Base-by-base conservation (phyloP, 1,140 invertebrate genomes). In the Bombus cullumanus region DNA sequence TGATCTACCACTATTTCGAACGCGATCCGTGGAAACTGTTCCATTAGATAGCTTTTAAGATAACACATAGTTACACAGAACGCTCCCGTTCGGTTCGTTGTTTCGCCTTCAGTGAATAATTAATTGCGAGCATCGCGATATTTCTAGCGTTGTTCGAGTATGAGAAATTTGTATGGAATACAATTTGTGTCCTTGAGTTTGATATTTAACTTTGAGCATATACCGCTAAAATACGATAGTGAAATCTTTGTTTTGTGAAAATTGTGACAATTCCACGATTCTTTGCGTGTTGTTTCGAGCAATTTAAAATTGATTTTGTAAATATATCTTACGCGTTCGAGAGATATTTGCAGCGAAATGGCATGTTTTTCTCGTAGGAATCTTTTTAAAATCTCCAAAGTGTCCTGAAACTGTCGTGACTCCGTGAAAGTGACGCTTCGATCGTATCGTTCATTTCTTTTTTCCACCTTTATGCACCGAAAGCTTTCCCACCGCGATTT, bases 1-100 rank as follows among this genome's bases (percentile, higher is more conserved):
- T 69, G 22, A 69, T 80, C 78, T 73, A 73, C 34, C 22, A 22
- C 3, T 37, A 72, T 57, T 39, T n/a, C 34, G 25, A 80, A 72
- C 75, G 66, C 34, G 34, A 79, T 84, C 39, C 34, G 13, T 73
- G 39, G 57, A 78, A 78, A 80, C 39, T 71, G 37, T 72, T 80
- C 34, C 68, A 37, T 85, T 57, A 69, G 28, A 59, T 84, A 18
- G 53, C 73, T 8, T 73, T 79, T 62, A 43, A 18, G 57, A 80
- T 62, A 72, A 66, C n/a, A 0, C 9, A 15, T 9, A 39, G 12
- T 39, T 18, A 47, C 22, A 53, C 15, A 28, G 22, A 4, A 59
- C 57, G 18, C 18, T 25, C 1, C 10, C 10, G 34, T 28, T 3
- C 10, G 22, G 2, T n/a, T 31, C 39, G 77, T 74, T 57, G 74